These are phyloP conservation scores for Schizopygopsis pylzovi DNA, from an alignment of 2,797 vertebrate species.

Conservation along the genomic window DNA sequence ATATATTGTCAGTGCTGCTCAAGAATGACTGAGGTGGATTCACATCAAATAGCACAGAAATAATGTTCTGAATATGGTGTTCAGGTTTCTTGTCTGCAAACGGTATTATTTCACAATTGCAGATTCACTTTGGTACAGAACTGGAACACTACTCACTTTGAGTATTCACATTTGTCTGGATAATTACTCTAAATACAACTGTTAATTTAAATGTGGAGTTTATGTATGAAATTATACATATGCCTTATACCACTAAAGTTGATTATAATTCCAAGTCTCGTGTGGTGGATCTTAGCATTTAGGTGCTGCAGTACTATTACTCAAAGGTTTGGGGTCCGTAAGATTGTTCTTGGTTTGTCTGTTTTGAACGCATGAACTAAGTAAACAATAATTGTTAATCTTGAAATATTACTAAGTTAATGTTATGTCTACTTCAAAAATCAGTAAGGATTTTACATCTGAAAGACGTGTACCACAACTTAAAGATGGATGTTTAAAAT, in stretches of 20 bases:
- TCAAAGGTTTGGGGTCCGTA: too few relatives aligned
- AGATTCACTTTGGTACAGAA: constrained; percentile 48
- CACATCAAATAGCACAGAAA: constrained; percentile 48
- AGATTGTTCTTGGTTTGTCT: too few relatives aligned
- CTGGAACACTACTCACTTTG: constrained; percentile 53
- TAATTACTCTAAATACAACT: constrained; percentile 53
- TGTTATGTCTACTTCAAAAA: too few relatives aligned
- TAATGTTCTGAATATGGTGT: constrained; percentile 25
- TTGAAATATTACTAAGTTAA: background rate
- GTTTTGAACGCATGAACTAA: too few relatives aligned
- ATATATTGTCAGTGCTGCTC: constrained; percentile 54
- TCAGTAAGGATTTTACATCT: too few relatives aligned
- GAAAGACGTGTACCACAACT: too few relatives aligned
- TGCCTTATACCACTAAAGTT: constrained; percentile 54
- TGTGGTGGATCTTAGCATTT: background rate
- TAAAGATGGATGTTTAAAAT: too few relatives aligned
- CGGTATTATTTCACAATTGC: constrained; percentile 53
- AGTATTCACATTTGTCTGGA: constrained; percentile 62
- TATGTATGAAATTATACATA: constrained; percentile 53
- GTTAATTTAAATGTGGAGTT: constrained; percentile 53
- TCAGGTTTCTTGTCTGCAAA: constrained; percentile 6
- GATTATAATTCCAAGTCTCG: constrained; percentile 11
- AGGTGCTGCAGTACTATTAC: too few relatives aligned
- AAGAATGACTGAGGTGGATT: constrained; percentile 21
- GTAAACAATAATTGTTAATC: background rate